Evolutionary conservation across 2,888 invertebrate species (phyloP).

Genomic region (Xanthorhoe spadicearia): DNA sequence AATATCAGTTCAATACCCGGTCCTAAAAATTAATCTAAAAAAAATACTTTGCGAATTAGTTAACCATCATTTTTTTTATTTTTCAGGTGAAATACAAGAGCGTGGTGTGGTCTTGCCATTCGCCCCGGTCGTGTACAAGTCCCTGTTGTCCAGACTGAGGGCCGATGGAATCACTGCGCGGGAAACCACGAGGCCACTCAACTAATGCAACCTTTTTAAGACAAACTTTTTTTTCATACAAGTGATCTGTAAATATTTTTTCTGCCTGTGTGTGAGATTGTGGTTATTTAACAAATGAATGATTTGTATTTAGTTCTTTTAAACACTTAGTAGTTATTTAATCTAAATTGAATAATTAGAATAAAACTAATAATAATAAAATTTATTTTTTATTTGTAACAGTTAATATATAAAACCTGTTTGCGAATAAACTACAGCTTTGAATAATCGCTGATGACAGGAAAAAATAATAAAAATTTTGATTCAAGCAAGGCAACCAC

Average conservation of each 20-base stretch:
- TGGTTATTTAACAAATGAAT: constrained; percentile 9
- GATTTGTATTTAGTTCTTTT: background rate
- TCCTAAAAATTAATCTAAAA: too few relatives aligned
- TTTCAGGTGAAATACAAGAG: constrained; percentile 96
- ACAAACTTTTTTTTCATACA: background rate
- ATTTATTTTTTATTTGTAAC: constrained; percentile 11
- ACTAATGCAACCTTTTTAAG: constrained; percentile 45
- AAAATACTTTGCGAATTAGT: too few relatives aligned
- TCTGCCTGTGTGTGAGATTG: constrained; percentile 16
- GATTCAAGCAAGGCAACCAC: constrained; percentile 74
- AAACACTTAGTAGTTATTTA: too few relatives aligned
- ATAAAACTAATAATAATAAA: background rate
- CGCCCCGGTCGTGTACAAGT: constrained; percentile 95
- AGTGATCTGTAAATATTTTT: constrained; percentile 33
- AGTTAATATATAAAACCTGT: constrained; percentile 5
- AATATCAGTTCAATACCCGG: too few relatives aligned
- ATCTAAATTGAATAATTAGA: constrained; percentile 12
- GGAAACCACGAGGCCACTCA: constrained; percentile 70
- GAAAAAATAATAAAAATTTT: constrained; percentile 58
- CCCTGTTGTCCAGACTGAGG: constrained; percentile 94
- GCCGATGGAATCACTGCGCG: constrained; percentile 90
- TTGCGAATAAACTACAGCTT: constrained; percentile 6
- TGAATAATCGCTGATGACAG: constrained; percentile 19
- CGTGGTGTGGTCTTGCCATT: constrained; percentile 97
- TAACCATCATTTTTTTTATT: background rate